phyloP scores from a whole-genome alignment of 2,888 invertebrate species.

The Pycnomerus fuliginosus region DNA sequence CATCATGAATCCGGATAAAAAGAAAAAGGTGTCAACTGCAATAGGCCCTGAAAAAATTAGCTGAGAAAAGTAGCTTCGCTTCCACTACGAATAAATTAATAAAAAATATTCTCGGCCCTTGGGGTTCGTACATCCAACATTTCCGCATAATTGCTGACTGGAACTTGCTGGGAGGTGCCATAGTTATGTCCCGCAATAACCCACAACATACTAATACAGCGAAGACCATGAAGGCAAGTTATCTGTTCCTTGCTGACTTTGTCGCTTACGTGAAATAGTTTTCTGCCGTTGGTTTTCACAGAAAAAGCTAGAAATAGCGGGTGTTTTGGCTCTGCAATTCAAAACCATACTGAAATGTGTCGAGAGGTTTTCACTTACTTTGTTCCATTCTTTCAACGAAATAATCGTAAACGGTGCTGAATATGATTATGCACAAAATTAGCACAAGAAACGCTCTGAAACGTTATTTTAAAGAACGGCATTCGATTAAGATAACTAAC shows the following conservation, averaged over 20 bases:
- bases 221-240: constrained; percentile 36
- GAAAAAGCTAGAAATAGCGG: constrained; percentile 37
- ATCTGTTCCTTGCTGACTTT: constrained; percentile 34
- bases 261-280: constrained; percentile 31
- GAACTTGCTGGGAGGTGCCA: constrained; percentile 7
- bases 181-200: constrained; percentile 38
- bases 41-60: constrained; percentile 57
- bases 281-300: constrained; percentile 33
- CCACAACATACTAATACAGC: constrained; percentile 40
- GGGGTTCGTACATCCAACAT: too few relatives aligned
- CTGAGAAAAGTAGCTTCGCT: constrained; percentile 13
- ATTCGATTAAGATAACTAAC: constrained; percentile 7
- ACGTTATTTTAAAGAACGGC: neutral
- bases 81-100: constrained; percentile 1
- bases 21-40: constrained; percentile 66
- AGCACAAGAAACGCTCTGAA: constrained; percentile 2
- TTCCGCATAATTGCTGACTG: constrained; percentile 11
- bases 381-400: constrained; percentile 7
- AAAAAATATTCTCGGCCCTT: too few relatives aligned
- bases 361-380: neutral
- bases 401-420: constrained; percentile 3
- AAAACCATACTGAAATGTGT: neutral
- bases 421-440: neutral
- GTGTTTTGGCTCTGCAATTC: constrained; percentile 28
- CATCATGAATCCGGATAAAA: constrained; percentile 62